phyloP scores from a whole-genome alignment of 2,888 invertebrate genomes.

The Hypercompe scribonia region DNA sequence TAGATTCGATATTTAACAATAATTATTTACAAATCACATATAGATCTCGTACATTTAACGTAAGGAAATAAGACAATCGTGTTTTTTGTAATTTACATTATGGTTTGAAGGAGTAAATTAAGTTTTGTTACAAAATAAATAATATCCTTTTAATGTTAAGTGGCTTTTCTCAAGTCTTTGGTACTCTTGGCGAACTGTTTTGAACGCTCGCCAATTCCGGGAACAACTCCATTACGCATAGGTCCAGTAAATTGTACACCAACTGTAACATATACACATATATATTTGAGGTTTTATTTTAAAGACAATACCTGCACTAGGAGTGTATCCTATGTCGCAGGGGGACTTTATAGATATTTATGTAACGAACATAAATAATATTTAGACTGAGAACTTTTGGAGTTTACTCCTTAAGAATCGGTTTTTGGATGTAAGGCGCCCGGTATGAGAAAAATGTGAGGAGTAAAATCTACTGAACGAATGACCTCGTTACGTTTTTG shows the following conservation, averaged over 20 bases:
- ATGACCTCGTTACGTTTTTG: too few species aligned
- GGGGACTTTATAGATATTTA: too few species aligned
- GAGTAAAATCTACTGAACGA: too few species aligned
- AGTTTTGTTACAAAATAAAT: constrained; percentile 44
- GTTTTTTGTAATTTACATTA: constrained; percentile 47
- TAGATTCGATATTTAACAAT: constrained; percentile 66
- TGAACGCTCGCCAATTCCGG: constrained; percentile 86
- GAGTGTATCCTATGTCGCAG: too few species aligned
- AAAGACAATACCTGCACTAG: too few species aligned
- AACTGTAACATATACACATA: constrained; percentile 79
- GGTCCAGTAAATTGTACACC: constrained; percentile 92
- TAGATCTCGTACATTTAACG: constrained; percentile 41
- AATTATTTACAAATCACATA: constrained; percentile 57
- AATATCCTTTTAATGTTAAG: constrained; percentile 16
- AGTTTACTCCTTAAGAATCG: too few species aligned
- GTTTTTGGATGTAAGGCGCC: too few species aligned
- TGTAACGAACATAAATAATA: too few species aligned
- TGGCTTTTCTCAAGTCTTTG: constrained; percentile 67
- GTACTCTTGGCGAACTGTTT: constrained; percentile 49
- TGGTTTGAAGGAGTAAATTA: constrained; percentile 35
- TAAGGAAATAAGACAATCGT: constrained; percentile 36
- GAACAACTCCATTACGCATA: constrained; percentile 91
- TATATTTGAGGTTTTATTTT: too few species aligned
- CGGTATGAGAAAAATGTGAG: too few species aligned
- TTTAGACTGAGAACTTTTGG: too few species aligned